These are phyloP conservation scores for Ptilodon capucinus DNA, from an alignment of 2,888 invertebrate species.

Conservation along the genomic window DNA sequence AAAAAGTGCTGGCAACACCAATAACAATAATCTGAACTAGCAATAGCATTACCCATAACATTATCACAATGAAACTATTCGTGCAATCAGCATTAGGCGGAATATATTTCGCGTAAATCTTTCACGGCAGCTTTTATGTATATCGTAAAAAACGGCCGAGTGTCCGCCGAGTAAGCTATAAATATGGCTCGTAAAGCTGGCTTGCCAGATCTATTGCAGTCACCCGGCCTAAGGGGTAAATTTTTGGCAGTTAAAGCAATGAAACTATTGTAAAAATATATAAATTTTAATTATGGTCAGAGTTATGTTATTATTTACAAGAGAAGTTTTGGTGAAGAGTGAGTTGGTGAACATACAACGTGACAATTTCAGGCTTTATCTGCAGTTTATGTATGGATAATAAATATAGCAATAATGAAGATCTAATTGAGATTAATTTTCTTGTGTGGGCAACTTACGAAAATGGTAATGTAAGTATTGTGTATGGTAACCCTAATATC, in stretches of 20 bases:
- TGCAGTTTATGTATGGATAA: too few species aligned
- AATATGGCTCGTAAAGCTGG: constrained; percentile 71
- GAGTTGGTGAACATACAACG: too few species aligned
- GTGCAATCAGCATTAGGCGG: constrained; percentile 76
- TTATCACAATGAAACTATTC: constrained; percentile 53
- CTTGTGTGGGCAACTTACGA: neutral
- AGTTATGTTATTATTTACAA: too few species aligned
- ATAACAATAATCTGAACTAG: neutral
- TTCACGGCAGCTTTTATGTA: constrained; percentile 79
- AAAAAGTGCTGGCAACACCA: neutral
- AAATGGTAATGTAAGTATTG: neutral
- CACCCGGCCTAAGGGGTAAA: neutral
- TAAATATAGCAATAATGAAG: too few species aligned
- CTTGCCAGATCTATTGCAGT: neutral
- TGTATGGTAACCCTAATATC: neutral
- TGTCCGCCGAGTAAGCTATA: constrained; percentile 72
- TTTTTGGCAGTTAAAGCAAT: too few species aligned
- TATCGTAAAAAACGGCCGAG: constrained; percentile 79
- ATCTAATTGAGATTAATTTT: neutral
- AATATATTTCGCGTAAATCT: constrained; percentile 81
- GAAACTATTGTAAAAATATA: neutral
- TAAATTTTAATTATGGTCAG: neutral
- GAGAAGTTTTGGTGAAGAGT: too few species aligned
- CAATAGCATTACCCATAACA: constrained; percentile 45
- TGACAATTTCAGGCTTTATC: too few species aligned